These are phyloP conservation scores for Spodoptera litura DNA, from an alignment of 1,140 invertebrate species.

Conservation along the genomic window DNA sequence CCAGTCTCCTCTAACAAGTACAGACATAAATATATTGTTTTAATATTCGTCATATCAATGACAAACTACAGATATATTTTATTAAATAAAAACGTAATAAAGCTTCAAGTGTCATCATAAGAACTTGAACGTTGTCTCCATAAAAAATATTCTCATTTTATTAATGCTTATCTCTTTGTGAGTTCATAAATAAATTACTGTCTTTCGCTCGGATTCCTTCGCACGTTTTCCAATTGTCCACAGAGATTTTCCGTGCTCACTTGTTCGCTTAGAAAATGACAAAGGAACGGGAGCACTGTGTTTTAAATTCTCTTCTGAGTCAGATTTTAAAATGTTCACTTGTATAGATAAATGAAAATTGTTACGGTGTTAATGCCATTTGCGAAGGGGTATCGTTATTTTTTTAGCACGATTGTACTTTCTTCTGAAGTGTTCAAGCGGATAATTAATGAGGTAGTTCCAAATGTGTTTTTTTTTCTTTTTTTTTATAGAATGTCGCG, in stretches of 20 bases:
- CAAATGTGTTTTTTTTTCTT: slow-evolving; percentile 1
- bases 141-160: slow-evolving; percentile 49
- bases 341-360: slow-evolving; percentile 34
- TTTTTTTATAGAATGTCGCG: neutral
- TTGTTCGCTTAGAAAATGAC: slow-evolving; percentile 33
- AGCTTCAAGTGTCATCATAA: slow-evolving; percentile 28
- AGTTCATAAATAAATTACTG: slow-evolving; percentile 54
- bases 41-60: slow-evolving; percentile 17
- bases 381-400: neutral
- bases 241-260: slow-evolving; percentile 38
- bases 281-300: slow-evolving; percentile 38
- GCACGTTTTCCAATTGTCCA: slow-evolving; percentile 45
- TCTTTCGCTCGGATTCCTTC: slow-evolving; percentile 28
- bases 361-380: slow-evolving; percentile 22
- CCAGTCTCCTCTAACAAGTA: too few relatives aligned
- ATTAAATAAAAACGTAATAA: slow-evolving; percentile 39
- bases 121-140: slow-evolving; percentile 14
- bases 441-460: slow-evolving; percentile 39
- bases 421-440: slow-evolving; percentile 11
- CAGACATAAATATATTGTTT: neutral
- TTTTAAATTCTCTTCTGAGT: slow-evolving; percentile 39
- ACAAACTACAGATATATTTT: slow-evolving; percentile 8
- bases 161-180: slow-evolving; percentile 48
- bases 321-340: slow-evolving; percentile 1
- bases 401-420: slow-evolving; percentile 19